Conservation (phyloP, 2,888 invertebrate genomes). For the Xestia sexstrigata region DNA sequence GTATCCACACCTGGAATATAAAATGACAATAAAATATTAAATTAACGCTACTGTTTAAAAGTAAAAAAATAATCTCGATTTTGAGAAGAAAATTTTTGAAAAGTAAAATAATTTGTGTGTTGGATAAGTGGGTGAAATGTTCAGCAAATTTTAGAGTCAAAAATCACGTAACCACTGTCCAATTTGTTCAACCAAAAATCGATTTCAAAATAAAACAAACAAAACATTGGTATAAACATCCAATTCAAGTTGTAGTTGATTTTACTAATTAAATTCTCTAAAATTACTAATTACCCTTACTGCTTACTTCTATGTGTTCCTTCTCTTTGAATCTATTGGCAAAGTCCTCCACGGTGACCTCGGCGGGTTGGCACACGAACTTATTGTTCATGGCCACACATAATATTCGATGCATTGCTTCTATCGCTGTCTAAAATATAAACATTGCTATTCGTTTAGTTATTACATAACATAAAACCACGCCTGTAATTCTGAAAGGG, state of each 20-base stretch:
- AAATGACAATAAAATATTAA: neutral
- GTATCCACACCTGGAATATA: slow-evolving; percentile 69
- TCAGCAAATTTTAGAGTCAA: neutral
- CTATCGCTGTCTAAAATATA: slow-evolving; percentile 80
- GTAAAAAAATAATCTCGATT: neutral
- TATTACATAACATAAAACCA: neutral
- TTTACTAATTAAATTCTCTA: slow-evolving; percentile 73
- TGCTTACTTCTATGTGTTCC: slow-evolving; percentile 82
- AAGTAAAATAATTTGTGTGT: slow-evolving; percentile 32
- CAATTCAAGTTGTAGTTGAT: slow-evolving; percentile 48
- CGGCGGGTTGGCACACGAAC: slow-evolving; percentile 67
- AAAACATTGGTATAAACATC: slow-evolving; percentile 22
- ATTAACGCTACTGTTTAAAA: neutral
- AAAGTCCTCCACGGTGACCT: slow-evolving; percentile 76
- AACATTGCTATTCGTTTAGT: slow-evolving; percentile 34
- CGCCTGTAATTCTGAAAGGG: neutral
- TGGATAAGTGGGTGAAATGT: neutral
- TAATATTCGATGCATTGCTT: slow-evolving; percentile 84
- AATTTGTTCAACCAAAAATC: neutral
- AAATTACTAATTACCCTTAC: slow-evolving; percentile 84
- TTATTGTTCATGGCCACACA: slow-evolving; percentile 86
- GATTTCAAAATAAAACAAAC: slow-evolving; percentile 2
- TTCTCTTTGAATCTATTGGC: slow-evolving; percentile 72
- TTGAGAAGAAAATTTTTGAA: slow-evolving; percentile 38
- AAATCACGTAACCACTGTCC: slow-evolving; percentile 8